Evolutionary conservation across 1,140 invertebrate species (phyloP).

Genomic region (Achatina immaculata): DNA sequence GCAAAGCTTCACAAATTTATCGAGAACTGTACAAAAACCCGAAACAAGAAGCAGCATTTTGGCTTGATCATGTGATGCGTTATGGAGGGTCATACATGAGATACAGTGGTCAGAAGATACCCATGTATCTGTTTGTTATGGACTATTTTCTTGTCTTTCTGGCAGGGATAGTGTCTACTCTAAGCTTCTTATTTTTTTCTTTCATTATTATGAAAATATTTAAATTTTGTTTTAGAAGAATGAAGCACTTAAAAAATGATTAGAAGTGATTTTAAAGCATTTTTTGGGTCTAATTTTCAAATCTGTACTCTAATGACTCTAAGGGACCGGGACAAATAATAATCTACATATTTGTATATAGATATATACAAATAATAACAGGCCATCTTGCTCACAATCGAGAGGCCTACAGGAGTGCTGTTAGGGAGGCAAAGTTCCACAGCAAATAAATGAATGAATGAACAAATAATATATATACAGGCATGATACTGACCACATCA

Average conservation of each 20-base stretch:
- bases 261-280: too few relatives aligned
- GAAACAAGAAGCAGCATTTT: neutral
- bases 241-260: neutral
- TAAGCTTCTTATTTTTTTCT: neutral
- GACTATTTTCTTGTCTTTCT: neutral
- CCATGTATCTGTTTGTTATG: conserved; percentile 49
- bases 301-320: too few relatives aligned
- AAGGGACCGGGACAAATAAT: too few relatives aligned
- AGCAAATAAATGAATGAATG: too few relatives aligned
- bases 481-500: too few relatives aligned
- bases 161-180: neutral
- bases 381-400: too few relatives aligned
- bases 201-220: neutral
- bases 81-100: conserved; percentile 56
- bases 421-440: too few relatives aligned
- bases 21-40: neutral
- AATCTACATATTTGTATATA: too few relatives aligned
- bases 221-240: neutral
- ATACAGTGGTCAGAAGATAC: conserved; percentile 44
- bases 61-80: conserved; percentile 47
- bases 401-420: too few relatives aligned
- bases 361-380: too few relatives aligned
- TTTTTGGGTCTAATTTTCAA: too few relatives aligned
- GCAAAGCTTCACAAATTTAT: neutral
- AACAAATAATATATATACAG: too few relatives aligned